Base-by-base conservation (phyloP, 2,797 vertebrate species). In the Chaetophractus vellerosus region DNA sequence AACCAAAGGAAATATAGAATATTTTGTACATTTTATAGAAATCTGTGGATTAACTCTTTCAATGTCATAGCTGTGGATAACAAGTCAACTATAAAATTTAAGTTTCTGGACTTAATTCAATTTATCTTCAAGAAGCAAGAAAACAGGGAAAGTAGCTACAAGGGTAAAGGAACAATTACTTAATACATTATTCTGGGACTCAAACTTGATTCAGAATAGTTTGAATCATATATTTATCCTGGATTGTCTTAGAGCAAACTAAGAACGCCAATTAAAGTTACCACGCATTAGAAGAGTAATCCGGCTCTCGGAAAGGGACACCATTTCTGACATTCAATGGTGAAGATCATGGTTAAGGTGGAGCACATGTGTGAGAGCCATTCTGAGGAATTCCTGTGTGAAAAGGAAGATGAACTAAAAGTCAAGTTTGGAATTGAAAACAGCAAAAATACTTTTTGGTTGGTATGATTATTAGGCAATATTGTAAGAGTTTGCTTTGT, bases 1-100 rank as follows among this genome's bases (percentile, higher is more conserved):
- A 91, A 50, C 31, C 82, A 72, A 80, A 57, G 38, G 38, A 19
- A 36, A 72, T 38, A 72, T 24, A 21, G 26, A 74, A 86, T 26
- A 59, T 48, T 74, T 94, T 68, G 10, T 75, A 80, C 21, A 59
- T 59, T 74, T 94, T 59, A 19, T 75, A 68, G 38, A 74, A 74
- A 72, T 48, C 48, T 66, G 12, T 38, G 48, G 19, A 75, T 64
- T 19, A 36, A 48, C 38, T 50, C n/a, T 69, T 89, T 76, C 33
- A 83, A 38, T 76, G 38, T 38, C n/a, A 59, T 72, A 86, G 68
- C 5, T 57, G 14, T 38, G 66, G 26, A 57, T 85, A 33, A 23
- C n/a, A 66, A 79, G 57, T 90, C 45, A 36, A 86, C 10, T 72
- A 52, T 38, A 72, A 72, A 78, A 57, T 76, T 86, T 55, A 55